Conservation (phyloP, 2,113 vertebrate genomes). For the Poicephalus meyeri region DNA sequence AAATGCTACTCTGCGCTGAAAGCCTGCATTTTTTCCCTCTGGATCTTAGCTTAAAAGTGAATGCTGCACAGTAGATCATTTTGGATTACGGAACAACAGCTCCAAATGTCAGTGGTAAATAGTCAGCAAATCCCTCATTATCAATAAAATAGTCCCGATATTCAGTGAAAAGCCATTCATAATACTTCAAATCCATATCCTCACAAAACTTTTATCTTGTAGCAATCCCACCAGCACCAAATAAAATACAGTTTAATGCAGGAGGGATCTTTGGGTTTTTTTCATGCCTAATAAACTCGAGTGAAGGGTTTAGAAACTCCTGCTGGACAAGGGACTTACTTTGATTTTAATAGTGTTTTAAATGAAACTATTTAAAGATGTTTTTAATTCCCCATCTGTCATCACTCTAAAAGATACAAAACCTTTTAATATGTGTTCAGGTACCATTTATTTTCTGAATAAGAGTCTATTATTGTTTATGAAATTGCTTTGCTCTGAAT, state of each 20-base stretch:
- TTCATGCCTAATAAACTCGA: neutral
- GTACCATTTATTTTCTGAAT: neutral
- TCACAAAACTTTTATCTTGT: neutral
- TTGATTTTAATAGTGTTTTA: neutral
- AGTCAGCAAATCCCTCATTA: slow-evolving; percentile 40
- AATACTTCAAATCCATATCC: neutral
- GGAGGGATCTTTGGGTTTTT: neutral
- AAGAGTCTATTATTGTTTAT: neutral
- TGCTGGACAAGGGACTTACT: neutral
- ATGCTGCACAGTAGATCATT: neutral
- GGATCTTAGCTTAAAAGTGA: slow-evolving; percentile 4
- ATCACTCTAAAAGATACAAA: neutral
- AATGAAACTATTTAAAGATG: neutral
- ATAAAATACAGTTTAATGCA: neutral
- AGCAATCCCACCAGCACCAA: neutral
- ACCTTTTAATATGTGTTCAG: neutral
- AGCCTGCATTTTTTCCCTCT: neutral
- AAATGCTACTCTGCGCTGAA: neutral
- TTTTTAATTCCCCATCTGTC: neutral
- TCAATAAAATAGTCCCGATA: slow-evolving; percentile 8
- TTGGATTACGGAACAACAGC: slow-evolving; percentile 27
- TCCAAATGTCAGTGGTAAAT: slow-evolving; percentile 49
- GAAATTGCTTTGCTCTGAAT: neutral
- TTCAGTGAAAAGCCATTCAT: neutral
- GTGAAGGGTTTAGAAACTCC: neutral